A percentile compares a stretch with the other conserved stretches of the same genome.
Conservation (phyloP, 2,888 invertebrate genomes). For the Willowsia nigromaculata region DNA sequence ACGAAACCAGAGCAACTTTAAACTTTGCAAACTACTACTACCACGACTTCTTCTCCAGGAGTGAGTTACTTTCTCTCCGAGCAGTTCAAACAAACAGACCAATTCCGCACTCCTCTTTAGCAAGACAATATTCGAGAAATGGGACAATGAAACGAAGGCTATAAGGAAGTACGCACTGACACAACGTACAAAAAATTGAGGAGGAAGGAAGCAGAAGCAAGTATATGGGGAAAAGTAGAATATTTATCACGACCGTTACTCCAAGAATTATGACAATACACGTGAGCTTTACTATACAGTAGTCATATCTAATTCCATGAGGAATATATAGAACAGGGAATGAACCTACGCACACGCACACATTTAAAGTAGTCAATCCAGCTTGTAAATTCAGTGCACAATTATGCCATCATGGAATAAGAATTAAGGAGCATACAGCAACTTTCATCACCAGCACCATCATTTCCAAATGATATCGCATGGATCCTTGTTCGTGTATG, state of each 20-base stretch:
- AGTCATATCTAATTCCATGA: background rate
- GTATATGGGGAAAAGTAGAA: background rate
- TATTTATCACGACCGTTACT: background rate
- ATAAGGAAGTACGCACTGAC: background rate
- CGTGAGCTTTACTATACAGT: background rate
- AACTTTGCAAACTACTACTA: constrained; percentile 9
- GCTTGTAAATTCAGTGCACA: constrained; percentile 57
- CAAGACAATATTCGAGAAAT: background rate
- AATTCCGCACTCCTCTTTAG: background rate
- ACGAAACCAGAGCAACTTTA: constrained; percentile 5
- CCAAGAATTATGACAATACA: background rate
- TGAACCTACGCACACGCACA: background rate
- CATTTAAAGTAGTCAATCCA: background rate
- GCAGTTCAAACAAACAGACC: background rate
- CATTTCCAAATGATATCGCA: background rate
- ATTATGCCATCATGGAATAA: constrained; percentile 56
- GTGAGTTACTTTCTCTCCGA: background rate
- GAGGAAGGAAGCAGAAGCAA: background rate
- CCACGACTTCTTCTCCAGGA: background rate
- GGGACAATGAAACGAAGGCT: background rate
- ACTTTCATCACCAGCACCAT: background rate
- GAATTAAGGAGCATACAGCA: constrained; percentile 39
- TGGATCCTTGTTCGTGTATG: background rate
- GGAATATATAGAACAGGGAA: constrained; percentile 53
- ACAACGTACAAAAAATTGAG: background rate